Evolutionary conservation across 2,888 invertebrate genomes (phyloP), one percentile per base, ranked within the genome.

Genomic region (Eremobia ochroleuca): DNA sequence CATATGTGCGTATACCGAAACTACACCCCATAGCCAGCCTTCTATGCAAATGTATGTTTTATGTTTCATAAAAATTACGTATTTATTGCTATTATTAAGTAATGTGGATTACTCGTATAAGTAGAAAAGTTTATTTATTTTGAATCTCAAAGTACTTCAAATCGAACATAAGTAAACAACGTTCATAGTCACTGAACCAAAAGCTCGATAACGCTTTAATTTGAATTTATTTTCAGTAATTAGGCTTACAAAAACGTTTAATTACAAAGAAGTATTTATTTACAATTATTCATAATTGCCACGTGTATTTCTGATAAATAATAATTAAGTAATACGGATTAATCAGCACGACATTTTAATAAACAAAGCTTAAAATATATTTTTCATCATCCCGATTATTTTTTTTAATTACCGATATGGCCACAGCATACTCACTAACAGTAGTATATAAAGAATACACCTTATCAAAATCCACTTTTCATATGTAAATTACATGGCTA

Each of bases 401-500:
- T 15, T 61, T 76, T 46, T 52, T 15, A 69, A 59, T 69, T 15
- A 40, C 15, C 2, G 13, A 66, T 55, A 59, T 52, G 13, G 25
- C 13, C 21, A 40, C 28, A 46, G 40, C 4, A 34, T n/a, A 70
- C 9, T 31, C 40, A 58, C 15, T 13, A 46, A 46, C 25, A 43
- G 25, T 40, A 59, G 65, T 70, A 43, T 59, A 28, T 68, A 71
- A 80, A 79, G 67, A 73, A 62, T 78, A 78, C 37, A 58, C 71
- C 64, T 85, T 78, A 81, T 76, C 79, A 79, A 77, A 79, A 85
- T 62, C 55, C 52, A 77, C 70, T 86, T 85, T 86, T 85, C 73
- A 81, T 79, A 87, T 87, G 76, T 46, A 87, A 87, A 87, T 88
- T 67, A 70, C 73, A 79, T 76, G 67, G 79, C 78, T 79, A 87